phyloP scores from a whole-genome alignment of 2,888 invertebrate genomes.

The Ligdia adustata region DNA sequence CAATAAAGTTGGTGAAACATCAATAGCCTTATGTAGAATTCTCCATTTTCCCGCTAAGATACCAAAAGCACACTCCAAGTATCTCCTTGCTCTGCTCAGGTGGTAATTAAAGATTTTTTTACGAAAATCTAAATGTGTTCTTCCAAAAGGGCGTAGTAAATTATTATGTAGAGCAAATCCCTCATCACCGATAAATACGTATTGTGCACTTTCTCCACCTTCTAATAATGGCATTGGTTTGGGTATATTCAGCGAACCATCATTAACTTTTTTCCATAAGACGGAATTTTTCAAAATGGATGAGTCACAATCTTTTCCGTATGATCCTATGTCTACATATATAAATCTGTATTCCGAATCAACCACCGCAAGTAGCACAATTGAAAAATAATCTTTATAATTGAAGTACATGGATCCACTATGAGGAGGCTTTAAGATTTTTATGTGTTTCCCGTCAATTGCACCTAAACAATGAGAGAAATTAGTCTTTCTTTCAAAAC shows the following conservation, averaged over 20 bases:
- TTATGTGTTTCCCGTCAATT: constrained; percentile 36
- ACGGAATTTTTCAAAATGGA: constrained; percentile 33
- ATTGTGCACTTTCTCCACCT: constrained; percentile 30
- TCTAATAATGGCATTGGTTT: constrained; percentile 35
- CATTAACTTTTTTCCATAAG: constrained; percentile 31
- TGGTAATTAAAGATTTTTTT: constrained; percentile 35
- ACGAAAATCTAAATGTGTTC: constrained; percentile 31
- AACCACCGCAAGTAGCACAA: constrained; percentile 34
- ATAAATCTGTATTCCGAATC: constrained; percentile 36
- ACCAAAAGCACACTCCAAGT: constrained; percentile 34
- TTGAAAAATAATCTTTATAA: constrained; percentile 37
- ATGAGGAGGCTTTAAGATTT: constrained; percentile 33
- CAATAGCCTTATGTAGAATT: constrained; percentile 36
- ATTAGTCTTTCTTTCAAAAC: no score
- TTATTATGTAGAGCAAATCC: constrained; percentile 33
- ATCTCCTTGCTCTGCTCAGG: constrained; percentile 30
- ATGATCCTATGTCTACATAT: constrained; percentile 35
- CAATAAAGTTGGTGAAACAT: constrained; percentile 34
- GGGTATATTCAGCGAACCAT: constrained; percentile 33
- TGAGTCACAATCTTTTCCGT: constrained; percentile 33
- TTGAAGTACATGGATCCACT: constrained; percentile 33
- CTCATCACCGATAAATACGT: constrained; percentile 31
- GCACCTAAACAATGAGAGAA: constrained; percentile 4
- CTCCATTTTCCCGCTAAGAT: constrained; percentile 35
- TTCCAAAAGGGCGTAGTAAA: constrained; percentile 33